Percentiles rank a stretch among this genome's conserved stretches.
Conservation (phyloP, 2,113 vertebrate species). For the Pagrus major region DNA sequence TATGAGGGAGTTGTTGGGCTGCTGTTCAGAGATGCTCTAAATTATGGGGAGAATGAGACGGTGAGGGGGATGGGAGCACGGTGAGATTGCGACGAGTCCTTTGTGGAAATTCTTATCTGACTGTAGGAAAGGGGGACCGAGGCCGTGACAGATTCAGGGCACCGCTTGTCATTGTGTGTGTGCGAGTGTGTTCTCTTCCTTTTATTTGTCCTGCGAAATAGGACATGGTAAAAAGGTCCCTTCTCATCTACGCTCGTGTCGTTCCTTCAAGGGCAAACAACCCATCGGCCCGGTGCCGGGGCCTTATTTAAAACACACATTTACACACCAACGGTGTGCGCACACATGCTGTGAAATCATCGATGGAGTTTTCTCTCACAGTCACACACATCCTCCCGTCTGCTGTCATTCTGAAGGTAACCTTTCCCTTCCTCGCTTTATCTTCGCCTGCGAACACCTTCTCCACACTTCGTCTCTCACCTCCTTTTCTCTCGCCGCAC, state of each 20-base stretch:
- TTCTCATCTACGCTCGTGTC: slow-evolving; percentile 54
- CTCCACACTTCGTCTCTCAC: slow-evolving; percentile 36
- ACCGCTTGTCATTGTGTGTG: slow-evolving; percentile 47
- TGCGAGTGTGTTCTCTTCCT: slow-evolving; percentile 23
- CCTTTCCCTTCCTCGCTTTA: slow-evolving; percentile 54
- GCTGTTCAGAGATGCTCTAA: slow-evolving; percentile 45
- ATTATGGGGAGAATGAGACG: slow-evolving; percentile 24
- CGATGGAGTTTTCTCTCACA: slow-evolving; percentile 19
- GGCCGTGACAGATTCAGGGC: slow-evolving; percentile 78
- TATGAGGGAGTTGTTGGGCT: slow-evolving; percentile 40
- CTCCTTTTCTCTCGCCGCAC: slow-evolving; percentile 29
- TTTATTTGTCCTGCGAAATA: slow-evolving; percentile 69
- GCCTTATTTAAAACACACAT: slow-evolving; percentile 51
- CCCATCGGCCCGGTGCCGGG: slow-evolving; percentile 15
- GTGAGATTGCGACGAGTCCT: slow-evolving; percentile 58
- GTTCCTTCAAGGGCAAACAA: slow-evolving; percentile 65
- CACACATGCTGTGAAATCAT: slow-evolving; percentile 8
- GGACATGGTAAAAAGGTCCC: slow-evolving; percentile 62
- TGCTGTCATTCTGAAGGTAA: slow-evolving; percentile 65
- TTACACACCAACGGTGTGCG: neutral
- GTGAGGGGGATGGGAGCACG: neutral
- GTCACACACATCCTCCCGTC: slow-evolving; percentile 24
- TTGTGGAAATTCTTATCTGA: slow-evolving; percentile 68
- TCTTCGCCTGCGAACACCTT: slow-evolving; percentile 35
- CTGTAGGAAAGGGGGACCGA: slow-evolving; percentile 39